Percentiles rank a stretch among this genome's conserved stretches.
These are phyloP conservation scores for Ophioninae sp. DNA, from an alignment of 2,888 invertebrate species.

Conservation along the genomic window DNA sequence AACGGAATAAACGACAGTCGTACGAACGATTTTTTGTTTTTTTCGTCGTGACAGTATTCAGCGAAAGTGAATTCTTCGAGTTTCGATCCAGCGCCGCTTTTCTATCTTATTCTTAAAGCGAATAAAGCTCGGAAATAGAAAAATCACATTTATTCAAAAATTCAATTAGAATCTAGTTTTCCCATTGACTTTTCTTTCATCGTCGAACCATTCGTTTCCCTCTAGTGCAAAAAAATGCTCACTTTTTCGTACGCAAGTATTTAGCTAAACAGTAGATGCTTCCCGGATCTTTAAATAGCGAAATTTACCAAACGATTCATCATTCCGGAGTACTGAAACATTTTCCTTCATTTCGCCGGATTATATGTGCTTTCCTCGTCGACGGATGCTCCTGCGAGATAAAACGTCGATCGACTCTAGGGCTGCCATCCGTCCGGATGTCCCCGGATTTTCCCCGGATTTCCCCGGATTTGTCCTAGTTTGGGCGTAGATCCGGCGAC, in stretches of 20 bases:
- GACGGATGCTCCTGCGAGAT: conserved; percentile 74
- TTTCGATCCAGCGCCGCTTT: neutral
- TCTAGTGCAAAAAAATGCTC: neutral
- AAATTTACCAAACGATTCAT: neutral
- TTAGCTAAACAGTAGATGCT: no score
- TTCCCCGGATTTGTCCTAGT: no score
- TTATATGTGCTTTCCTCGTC: conserved; percentile 60
- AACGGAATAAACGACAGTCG: neutral
- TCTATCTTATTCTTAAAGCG: neutral
- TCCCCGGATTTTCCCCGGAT: no score
- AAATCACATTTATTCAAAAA: neutral
- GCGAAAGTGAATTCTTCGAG: neutral
- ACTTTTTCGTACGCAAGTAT: neutral
- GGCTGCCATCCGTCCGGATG: no score
- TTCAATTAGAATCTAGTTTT: conserved; percentile 8
- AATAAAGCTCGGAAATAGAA: neutral
- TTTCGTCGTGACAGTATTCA: neutral
- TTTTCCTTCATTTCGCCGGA: conserved; percentile 38
- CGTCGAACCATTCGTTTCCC: neutral
- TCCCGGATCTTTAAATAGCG: neutral
- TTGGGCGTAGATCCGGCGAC: no score
- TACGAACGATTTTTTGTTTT: neutral
- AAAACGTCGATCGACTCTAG: conserved; percentile 62
- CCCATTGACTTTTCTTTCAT: neutral
- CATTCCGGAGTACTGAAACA: neutral